These are phyloP conservation scores for Julus scanicus DNA, from an alignment of 2,888 invertebrate species.

Conservation along the genomic window DNA sequence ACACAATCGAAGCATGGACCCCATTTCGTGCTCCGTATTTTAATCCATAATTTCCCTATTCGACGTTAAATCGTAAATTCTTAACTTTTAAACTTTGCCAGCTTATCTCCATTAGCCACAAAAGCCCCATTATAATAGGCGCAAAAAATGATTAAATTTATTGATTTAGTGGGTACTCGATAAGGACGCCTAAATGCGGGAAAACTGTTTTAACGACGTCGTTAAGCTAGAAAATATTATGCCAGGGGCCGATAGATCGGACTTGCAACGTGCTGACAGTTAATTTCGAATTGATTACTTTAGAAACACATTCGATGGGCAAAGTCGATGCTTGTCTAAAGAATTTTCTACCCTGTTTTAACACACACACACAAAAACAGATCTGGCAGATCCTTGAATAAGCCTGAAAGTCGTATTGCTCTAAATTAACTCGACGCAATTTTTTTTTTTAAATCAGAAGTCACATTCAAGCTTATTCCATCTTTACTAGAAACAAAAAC, in stretches of 20 bases:
- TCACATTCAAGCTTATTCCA: too few relatives aligned
- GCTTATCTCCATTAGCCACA: conserved; percentile 27
- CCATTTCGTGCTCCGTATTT: not conserved
- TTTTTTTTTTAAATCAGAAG: too few relatives aligned
- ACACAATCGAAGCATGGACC: not conserved
- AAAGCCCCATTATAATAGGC: conserved; percentile 12
- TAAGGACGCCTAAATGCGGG: not conserved
- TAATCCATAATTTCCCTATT: conserved; percentile 33
- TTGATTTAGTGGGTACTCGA: not conserved
- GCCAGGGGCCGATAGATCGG: not conserved
- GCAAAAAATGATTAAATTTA: conserved; percentile 21
- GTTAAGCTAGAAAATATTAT: not conserved
- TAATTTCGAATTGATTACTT: not conserved
- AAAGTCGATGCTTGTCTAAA: not conserved
- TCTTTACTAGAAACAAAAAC: too few relatives aligned
- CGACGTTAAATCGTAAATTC: conserved; percentile 15
- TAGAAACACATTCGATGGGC: not conserved
- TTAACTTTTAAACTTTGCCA: conserved; percentile 16
- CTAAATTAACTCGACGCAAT: too few relatives aligned
- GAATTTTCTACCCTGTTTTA: too few relatives aligned
- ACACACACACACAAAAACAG: too few relatives aligned
- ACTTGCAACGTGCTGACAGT: not conserved
- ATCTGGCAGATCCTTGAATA: too few relatives aligned
- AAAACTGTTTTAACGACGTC: not conserved
- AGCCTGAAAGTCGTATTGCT: too few relatives aligned